A percentile compares a stretch with the other conserved stretches of the same genome.
Conservation (phyloP, 2,888 invertebrate species). For the Lasius fuliginosus region DNA sequence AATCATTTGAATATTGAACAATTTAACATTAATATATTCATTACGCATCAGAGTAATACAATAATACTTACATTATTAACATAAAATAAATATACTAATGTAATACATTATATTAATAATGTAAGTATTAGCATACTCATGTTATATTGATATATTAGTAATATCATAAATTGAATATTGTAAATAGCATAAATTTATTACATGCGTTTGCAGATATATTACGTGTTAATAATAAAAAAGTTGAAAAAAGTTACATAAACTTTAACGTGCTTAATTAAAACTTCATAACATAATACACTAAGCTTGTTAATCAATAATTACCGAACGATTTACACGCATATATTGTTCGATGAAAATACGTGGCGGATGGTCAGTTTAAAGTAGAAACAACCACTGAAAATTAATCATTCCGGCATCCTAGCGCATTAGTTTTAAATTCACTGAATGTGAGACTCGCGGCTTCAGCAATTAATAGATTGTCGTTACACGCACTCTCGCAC, state of each 20-base stretch:
- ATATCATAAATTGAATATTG: background rate
- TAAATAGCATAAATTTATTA: conserved; percentile 3
- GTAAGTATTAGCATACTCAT: background rate
- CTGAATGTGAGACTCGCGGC: conserved; percentile 65
- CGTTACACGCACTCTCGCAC: conserved; percentile 57
- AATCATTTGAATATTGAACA: background rate
- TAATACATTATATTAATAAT: background rate
- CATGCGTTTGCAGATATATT: background rate
- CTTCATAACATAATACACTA: background rate
- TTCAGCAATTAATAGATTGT: conserved; percentile 64
- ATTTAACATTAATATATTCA: background rate
- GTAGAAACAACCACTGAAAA: conserved; percentile 48
- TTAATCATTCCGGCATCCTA: conserved; percentile 47
- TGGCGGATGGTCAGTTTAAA: conserved; percentile 16
- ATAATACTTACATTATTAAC: background rate
- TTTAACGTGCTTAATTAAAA: background rate
- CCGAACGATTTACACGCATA: background rate
- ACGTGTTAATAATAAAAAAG: background rate
- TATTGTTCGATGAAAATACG: conserved; percentile 24
- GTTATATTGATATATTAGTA: conserved; percentile 7
- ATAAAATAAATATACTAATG: background rate
- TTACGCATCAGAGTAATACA: background rate
- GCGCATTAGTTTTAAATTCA: conserved; percentile 67
- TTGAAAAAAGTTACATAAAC: background rate
- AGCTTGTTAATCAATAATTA: background rate